Evolutionary conservation across 1,140 invertebrate species (phyloP).

Genomic region (Nasonia giraulti): DNA sequence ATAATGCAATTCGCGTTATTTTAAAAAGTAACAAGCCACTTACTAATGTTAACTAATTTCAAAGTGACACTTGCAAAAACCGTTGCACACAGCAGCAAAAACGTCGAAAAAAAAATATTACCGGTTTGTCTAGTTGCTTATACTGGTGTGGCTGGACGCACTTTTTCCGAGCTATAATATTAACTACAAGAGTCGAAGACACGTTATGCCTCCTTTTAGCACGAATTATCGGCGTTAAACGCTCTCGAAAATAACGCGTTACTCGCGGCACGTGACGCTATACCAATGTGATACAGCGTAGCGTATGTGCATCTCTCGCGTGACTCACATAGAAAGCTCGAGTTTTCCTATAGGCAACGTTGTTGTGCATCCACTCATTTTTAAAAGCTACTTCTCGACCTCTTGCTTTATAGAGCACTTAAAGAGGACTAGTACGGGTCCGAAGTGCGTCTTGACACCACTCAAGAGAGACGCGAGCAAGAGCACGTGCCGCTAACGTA

Average conservation of each 20-base stretch:
- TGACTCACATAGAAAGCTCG: background rate
- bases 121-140: no score
- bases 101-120: background rate
- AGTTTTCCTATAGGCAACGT: background rate
- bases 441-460: background rate
- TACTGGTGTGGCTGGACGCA: background rate
- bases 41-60: no score
- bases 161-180: background rate
- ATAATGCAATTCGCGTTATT: no score
- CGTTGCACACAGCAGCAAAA: no score
- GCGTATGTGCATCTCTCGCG: background rate
- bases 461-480: background rate
- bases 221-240: background rate
- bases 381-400: background rate
- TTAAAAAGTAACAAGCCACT: no score
- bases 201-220: background rate
- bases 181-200: background rate
- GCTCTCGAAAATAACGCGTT: background rate
- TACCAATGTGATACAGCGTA: no score
- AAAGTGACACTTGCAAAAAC: background rate
- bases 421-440: no score
- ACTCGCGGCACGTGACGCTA: background rate
- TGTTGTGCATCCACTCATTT: background rate
- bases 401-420: no score
- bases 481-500: constrained; percentile 18